Percentiles rank a stretch among this genome's conserved stretches.
Conservation (phyloP, 2,113 vertebrate species). For the Geothlypis trichas region DNA sequence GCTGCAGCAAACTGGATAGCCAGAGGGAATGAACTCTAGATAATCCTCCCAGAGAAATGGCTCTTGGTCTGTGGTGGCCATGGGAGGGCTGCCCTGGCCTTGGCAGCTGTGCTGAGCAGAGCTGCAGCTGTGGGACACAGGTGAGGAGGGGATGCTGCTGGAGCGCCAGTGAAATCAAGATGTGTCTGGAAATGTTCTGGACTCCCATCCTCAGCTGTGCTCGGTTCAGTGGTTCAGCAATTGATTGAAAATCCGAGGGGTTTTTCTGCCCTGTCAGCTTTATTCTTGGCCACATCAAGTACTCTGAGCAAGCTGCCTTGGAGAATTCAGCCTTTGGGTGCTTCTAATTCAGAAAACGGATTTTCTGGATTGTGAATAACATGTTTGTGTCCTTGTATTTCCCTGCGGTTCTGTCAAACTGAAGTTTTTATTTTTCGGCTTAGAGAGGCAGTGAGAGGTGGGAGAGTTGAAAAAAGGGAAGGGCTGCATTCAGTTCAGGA, state of each 20-base stretch:
- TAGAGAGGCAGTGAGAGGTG: background rate
- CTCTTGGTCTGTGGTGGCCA: background rate
- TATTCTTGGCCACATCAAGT: background rate
- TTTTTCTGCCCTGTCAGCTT: constrained; percentile 14
- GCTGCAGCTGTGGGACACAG: background rate
- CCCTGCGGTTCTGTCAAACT: background rate
- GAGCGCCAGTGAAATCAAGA: background rate
- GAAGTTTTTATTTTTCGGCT: background rate
- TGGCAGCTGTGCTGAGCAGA: background rate
- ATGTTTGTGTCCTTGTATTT: background rate
- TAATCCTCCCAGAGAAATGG: background rate
- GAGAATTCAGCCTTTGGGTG: constrained; percentile 5
- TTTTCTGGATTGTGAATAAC: constrained; percentile 21
- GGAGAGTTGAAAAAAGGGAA: background rate
- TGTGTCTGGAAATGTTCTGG: background rate
- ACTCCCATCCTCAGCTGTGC: background rate
- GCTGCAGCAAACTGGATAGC: background rate
- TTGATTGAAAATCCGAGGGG: background rate
- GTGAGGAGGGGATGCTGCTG: background rate
- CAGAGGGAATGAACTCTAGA: background rate
- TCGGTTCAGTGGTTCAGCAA: background rate
- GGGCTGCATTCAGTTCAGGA: background rate
- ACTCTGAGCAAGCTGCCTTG: background rate
- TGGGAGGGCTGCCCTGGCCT: background rate
- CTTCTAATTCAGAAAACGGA: constrained; percentile 6